phyloP scores from a whole-genome alignment of 2,797 vertebrate genomes.

The Rhynchotus rufescens region DNA sequence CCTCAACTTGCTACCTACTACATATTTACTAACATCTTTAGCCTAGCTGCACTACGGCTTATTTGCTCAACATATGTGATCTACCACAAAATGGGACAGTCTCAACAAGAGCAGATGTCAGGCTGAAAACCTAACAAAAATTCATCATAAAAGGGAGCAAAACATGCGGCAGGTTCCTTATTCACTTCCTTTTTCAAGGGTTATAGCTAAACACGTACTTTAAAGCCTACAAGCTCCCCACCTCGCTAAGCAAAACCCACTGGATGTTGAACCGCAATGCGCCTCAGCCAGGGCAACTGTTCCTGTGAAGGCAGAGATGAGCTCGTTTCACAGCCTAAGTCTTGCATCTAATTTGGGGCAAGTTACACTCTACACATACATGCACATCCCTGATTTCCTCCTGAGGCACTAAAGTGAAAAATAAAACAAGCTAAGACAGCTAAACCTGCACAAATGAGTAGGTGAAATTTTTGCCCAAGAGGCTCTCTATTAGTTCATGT shows the following conservation, averaged over 20 bases:
- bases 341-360: neutral
- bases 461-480: neutral
- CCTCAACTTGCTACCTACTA: neutral
- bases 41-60: neutral
- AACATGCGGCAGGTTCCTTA: neutral
- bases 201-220: neutral
- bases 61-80: neutral
- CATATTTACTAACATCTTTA: neutral
- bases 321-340: neutral
- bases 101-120: neutral
- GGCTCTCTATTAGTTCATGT: neutral
- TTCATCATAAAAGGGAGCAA: neutral
- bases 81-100: neutral
- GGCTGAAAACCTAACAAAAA: neutral
- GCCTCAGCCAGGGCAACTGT: rapidly evolving
- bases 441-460: neutral
- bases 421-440: neutral
- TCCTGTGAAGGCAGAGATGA: neutral
- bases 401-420: neutral
- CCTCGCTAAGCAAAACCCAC: neutral
- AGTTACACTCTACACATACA: neutral
- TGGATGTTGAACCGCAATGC: neutral
- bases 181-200: neutral
- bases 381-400: neutral
- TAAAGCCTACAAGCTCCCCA: neutral